Evolutionary conservation across 2,113 vertebrate species (phyloP), one percentile per base, ranked within the genome.

Genomic region (Nipponia nippon): DNA sequence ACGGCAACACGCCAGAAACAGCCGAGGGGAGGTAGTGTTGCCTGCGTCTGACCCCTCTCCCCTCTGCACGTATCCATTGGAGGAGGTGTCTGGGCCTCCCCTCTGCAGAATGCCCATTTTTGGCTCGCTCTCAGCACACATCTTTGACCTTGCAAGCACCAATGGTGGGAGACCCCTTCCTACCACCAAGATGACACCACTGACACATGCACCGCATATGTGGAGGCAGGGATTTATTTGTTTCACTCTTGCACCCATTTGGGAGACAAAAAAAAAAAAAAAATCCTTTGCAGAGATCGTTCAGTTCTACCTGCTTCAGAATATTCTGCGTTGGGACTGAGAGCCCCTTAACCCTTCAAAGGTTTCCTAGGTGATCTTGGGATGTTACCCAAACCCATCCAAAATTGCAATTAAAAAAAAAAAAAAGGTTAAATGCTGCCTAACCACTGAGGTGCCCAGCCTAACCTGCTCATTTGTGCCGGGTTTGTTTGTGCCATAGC

Each of bases 21-120:
- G 46, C 11, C 0, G 2, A 56, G 44, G 44, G 40, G 26, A 58
- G 34, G n/a, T 2, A 58, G 34, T 2, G 0, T 18, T 52, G 71
- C 50, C 17, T 38, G 20, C 11, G 7, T 44, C 22, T 34, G 34
- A 27, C 25, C 20, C 27, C 15, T 10, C 42, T 58, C 20, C 40
- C 20, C 42, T 49, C 50, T 34, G 50, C 19, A n/a, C 0, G 1
- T 29, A 11, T 16, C 71, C 13, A 5, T 13, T 2, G 10, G n/a
- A 76, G 15, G 63, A 26, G 27, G 5, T 40, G 10, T 21, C 17
- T 0, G 0, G 34, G n/a, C 29, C 34, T 40, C 22, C 11, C 3
- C 38, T 69, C 55, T 26, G 40, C 62, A 47, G 47, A 55, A 47
- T 0, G 1, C 20, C 5, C 22, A 10, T 69, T 69, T 90, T 90